Conservation (phyloP, 2,113 vertebrate species). For the Hylia prasina region DNA sequence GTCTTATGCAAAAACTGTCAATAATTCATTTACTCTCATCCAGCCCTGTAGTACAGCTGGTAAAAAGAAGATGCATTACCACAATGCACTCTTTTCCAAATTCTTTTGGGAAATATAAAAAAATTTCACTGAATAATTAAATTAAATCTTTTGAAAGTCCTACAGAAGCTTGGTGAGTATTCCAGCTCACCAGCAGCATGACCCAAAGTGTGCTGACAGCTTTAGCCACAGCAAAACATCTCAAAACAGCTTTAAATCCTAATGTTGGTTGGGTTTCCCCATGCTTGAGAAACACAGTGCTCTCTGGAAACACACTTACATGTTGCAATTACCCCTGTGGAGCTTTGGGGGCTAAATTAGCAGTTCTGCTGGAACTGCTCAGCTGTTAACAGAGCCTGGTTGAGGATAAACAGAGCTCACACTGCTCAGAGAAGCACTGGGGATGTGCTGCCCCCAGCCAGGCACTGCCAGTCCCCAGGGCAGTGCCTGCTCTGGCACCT, state of each 20-base stretch:
- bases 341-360: background rate
- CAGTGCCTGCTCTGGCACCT: background rate
- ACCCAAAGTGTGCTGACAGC: background rate
- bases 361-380: background rate
- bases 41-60: background rate
- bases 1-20: background rate
- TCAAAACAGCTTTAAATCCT: background rate
- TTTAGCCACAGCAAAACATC: background rate
- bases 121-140: background rate
- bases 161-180: background rate
- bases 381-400: background rate
- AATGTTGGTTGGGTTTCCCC: fast-evolving
- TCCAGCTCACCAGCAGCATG: background rate
- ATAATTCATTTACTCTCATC: background rate
- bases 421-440: background rate
- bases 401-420: background rate
- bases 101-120: background rate
- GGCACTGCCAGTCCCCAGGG: background rate
- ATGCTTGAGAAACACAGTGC: fast-evolving
- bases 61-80: background rate
- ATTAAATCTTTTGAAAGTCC: background rate
- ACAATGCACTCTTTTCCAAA: background rate
- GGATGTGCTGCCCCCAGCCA: background rate
- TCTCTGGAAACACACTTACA: background rate
- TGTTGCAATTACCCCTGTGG: background rate